phyloP scores from a whole-genome alignment of 2,888 invertebrate species.

The Mechanitis mazaeus region DNA sequence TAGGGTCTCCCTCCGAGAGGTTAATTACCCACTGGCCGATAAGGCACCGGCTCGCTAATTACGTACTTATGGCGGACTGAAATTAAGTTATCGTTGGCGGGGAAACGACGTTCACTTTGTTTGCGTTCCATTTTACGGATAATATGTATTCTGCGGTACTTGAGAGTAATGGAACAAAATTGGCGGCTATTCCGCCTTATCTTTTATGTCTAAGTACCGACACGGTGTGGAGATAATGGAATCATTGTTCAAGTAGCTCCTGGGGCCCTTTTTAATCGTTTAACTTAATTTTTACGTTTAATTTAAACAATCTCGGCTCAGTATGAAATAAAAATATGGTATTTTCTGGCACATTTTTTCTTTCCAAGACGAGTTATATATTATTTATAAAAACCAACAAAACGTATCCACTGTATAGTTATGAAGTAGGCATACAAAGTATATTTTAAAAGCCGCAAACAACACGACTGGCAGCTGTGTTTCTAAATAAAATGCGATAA shows the following conservation, averaged over 20 bases:
- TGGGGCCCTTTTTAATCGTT: constrained; percentile 68
- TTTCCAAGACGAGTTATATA: constrained; percentile 9
- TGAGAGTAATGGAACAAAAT: constrained; percentile 73
- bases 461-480: constrained; percentile 70
- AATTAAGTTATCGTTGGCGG: constrained; percentile 76
- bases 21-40: constrained; percentile 76
- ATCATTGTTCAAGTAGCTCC: constrained; percentile 63
- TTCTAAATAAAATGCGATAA: constrained; percentile 71
- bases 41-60: constrained; percentile 77
- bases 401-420: constrained; percentile 25
- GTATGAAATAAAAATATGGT: too few relatives aligned
- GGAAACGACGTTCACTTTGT: constrained; percentile 74
- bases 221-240: constrained; percentile 57
- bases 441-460: constrained; percentile 55
- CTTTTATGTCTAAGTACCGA: constrained; percentile 58
- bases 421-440: constrained; percentile 33
- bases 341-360: constrained; percentile 1
- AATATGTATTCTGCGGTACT: constrained; percentile 66
- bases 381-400: constrained; percentile 13
- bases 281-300: constrained; percentile 47
- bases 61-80: constrained; percentile 76
- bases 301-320: too few relatives aligned
- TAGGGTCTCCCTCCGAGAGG: constrained; percentile 56
- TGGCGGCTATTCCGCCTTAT: constrained; percentile 70
- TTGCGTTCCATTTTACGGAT: constrained; percentile 75